Percentiles rank a stretch among this genome's conserved stretches.
Conservation (phyloP, 2,888 invertebrate genomes). For the Plebejus anna region DNA sequence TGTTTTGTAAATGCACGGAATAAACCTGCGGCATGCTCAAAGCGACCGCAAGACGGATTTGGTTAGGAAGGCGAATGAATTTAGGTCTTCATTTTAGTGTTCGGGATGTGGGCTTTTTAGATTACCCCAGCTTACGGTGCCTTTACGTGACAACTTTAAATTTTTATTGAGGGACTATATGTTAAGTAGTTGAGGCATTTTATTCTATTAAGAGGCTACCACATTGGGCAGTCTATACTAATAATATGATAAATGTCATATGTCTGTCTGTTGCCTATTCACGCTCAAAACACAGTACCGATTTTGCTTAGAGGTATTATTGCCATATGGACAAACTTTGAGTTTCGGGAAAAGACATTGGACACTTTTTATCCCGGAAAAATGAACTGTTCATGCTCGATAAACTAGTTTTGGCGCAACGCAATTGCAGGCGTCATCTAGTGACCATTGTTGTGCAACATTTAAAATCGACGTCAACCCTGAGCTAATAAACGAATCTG, state of each 20-base stretch:
- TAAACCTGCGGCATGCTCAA: constrained; percentile 3
- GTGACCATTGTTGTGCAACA: too few species aligned
- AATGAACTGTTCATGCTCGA: too few species aligned
- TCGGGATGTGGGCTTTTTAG: constrained; percentile 13
- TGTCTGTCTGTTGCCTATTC: too few species aligned
- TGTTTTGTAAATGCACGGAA: constrained; percentile 14
- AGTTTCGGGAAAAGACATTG: too few species aligned
- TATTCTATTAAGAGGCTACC: background rate
- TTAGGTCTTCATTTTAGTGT: constrained; percentile 20
- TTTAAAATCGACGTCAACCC: too few species aligned
- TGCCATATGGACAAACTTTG: too few species aligned
- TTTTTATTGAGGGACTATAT: background rate
- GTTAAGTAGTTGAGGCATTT: background rate
- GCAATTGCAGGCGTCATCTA: too few species aligned
- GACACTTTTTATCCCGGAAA: too few species aligned
- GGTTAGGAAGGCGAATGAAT: constrained; percentile 13
- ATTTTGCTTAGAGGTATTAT: too few species aligned
- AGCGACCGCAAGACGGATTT: constrained; percentile 18
- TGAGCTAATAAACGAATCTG: too few species aligned
- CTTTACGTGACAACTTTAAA: constrained; percentile 12
- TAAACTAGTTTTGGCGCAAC: too few species aligned
- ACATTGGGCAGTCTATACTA: background rate
- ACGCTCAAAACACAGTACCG: too few species aligned
- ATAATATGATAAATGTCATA: background rate
- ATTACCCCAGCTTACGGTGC: constrained; percentile 9